Conservation (phyloP, 2,888 invertebrate species). For the Ophion slaviceki region DNA sequence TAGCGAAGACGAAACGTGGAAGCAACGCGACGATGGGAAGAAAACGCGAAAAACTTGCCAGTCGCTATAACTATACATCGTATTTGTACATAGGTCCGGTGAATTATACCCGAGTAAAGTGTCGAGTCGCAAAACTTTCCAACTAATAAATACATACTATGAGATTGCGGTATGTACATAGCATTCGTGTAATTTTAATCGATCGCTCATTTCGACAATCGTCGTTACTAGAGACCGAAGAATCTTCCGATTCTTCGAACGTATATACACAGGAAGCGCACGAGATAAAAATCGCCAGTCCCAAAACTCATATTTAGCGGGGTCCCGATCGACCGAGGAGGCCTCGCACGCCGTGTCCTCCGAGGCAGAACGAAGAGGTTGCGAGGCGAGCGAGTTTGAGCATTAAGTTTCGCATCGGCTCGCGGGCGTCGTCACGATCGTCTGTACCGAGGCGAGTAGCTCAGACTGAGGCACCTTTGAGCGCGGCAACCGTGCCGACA, state of each 20-base stretch:
- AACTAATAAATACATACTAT: constrained; percentile 36
- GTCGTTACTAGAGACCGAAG: background rate
- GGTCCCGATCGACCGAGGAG: too few relatives aligned
- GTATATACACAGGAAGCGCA: background rate
- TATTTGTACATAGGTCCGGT: constrained; percentile 13
- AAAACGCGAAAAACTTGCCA: background rate
- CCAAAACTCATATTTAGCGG: background rate
- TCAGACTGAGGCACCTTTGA: background rate
- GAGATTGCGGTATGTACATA: constrained; percentile 42
- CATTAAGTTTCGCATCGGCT: too few relatives aligned
- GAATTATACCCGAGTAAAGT: constrained; percentile 6
- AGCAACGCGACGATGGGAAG: background rate
- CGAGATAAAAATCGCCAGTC: background rate
- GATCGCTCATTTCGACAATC: background rate
- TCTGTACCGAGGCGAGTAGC: too few relatives aligned
- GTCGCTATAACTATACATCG: background rate
- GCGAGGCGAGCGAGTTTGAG: too few relatives aligned
- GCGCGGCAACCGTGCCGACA: too few relatives aligned
- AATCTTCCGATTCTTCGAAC: background rate
- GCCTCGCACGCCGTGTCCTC: too few relatives aligned
- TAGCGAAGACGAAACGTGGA: constrained; percentile 4
- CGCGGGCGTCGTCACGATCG: too few relatives aligned
- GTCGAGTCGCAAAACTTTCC: constrained; percentile 17
- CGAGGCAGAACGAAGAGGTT: too few relatives aligned
- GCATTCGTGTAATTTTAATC: background rate